Evolutionary conservation across 2,113 vertebrate species (phyloP).

Genomic region (Callionymus lyra): DNA sequence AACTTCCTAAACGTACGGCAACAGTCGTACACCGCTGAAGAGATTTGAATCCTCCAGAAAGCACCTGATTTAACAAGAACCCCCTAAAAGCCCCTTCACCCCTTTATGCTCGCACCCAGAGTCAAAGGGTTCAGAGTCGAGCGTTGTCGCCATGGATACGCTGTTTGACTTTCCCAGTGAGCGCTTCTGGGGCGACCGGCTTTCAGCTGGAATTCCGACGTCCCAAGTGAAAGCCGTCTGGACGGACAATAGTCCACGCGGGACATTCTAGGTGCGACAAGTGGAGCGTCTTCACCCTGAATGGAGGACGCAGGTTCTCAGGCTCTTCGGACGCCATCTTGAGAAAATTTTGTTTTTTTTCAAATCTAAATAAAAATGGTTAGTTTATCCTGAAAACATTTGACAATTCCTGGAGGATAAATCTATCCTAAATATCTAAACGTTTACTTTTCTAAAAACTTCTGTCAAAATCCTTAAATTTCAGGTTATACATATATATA

Average conservation of each 20-base stretch:
- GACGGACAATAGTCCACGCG: conserved; percentile 48
- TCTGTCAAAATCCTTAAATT: too few relatives aligned
- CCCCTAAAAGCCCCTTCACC: conserved; percentile 14
- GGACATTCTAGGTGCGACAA: conserved; percentile 47
- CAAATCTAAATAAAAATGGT: conserved; percentile 1
- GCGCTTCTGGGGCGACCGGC: conserved; percentile 49
- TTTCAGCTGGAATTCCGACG: conserved; percentile 63
- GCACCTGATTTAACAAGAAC: neutral
- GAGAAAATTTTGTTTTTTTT: neutral
- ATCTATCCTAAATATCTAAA: too few relatives aligned
- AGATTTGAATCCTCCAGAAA: conserved; percentile 15
- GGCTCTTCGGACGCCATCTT: conserved; percentile 4
- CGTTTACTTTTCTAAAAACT: too few relatives aligned
- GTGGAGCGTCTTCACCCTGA: conserved; percentile 17
- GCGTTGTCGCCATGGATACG: conserved; percentile 64
- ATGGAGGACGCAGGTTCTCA: conserved; percentile 10
- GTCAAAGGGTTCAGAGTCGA: conserved; percentile 48
- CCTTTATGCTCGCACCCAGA: conserved; percentile 29
- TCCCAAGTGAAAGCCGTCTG: conserved; percentile 53
- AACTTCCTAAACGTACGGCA: too few relatives aligned
- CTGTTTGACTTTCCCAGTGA: conserved; percentile 74
- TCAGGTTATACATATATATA: too few relatives aligned
- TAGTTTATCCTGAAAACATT: too few relatives aligned
- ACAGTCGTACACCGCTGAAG: neutral
- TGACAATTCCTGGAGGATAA: too few relatives aligned